Percentiles rank a stretch among this genome's conserved stretches.
Conservation (phyloP, 2,888 invertebrate genomes). For the Drosophila emarginata region DNA sequence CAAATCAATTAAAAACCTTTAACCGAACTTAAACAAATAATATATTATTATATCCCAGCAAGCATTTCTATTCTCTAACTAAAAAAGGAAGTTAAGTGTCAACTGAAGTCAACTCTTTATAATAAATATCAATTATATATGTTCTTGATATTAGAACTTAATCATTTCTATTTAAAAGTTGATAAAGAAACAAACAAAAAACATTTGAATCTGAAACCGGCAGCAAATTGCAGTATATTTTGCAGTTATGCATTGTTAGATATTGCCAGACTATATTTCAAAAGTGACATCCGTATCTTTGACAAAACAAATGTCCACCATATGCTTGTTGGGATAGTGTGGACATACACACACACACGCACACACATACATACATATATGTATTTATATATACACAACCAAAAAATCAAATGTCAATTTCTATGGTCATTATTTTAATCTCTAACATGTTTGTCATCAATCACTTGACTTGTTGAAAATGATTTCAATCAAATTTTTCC, state of each 20-base stretch:
- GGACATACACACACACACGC: neutral
- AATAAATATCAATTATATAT: no score
- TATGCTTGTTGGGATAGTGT: constrained; percentile 1
- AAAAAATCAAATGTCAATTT: constrained; percentile 51
- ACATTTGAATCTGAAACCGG: no score
- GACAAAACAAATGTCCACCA: neutral
- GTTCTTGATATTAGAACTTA: no score
- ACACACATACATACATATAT: neutral
- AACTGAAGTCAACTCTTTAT: no score
- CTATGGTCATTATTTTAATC: constrained; percentile 48
- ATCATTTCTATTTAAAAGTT: no score
- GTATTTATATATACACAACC: neutral
- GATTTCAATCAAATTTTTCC: constrained; percentile 47
- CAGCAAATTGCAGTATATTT: neutral
- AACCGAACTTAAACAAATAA: neutral
- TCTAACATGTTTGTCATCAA: constrained; percentile 46
- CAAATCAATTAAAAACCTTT: constrained; percentile 16
- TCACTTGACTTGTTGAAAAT: constrained; percentile 54
- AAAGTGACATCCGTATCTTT: neutral
- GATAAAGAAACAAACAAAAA: no score
- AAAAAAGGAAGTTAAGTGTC: no score
- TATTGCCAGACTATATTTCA: neutral
- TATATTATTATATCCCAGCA: neutral
- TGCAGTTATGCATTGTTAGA: neutral
- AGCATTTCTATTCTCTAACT: neutral